Evolutionary conservation across 2,797 vertebrate genomes (phyloP).

Genomic region (Varecia variegata): DNA sequence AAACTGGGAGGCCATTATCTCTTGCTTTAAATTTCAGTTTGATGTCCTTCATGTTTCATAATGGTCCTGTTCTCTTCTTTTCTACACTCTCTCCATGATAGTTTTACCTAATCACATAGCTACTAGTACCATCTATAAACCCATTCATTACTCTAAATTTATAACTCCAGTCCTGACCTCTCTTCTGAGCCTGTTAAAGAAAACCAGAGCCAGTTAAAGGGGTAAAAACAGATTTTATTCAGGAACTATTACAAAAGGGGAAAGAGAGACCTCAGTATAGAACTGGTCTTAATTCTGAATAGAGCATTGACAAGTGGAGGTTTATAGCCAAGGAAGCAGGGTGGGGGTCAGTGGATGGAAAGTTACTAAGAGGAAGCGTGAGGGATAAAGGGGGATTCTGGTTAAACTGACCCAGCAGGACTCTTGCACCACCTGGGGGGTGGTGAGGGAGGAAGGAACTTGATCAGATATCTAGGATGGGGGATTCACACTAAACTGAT

Average conservation of each 20-base stretch:
- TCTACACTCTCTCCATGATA: not conserved
- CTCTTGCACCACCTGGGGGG: not conserved
- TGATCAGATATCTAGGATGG: not conserved
- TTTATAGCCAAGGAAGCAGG: not conserved
- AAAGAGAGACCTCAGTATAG: not conserved
- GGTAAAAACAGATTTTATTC: not conserved
- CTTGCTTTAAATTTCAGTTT: constrained; percentile 6
- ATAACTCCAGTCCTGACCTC: not conserved
- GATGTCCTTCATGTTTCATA: not conserved
- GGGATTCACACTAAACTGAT: not conserved
- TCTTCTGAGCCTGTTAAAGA: not conserved
- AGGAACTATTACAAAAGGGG: not conserved
- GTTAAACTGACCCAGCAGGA: not conserved
- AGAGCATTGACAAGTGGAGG: not conserved
- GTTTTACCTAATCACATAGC: not conserved
- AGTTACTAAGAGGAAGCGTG: not conserved
- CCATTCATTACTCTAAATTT: not conserved
- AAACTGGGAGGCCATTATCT: not conserved
- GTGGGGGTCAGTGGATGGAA: not conserved
- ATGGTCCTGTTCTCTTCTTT: not conserved
- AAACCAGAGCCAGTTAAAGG: not conserved
- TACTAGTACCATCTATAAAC: not conserved
- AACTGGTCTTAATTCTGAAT: not conserved
- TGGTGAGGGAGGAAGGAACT: not conserved
- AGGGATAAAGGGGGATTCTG: not conserved